Evolutionary conservation across 2,888 invertebrate species (phyloP).

Genomic region (Flabesymbios commensalis): DNA sequence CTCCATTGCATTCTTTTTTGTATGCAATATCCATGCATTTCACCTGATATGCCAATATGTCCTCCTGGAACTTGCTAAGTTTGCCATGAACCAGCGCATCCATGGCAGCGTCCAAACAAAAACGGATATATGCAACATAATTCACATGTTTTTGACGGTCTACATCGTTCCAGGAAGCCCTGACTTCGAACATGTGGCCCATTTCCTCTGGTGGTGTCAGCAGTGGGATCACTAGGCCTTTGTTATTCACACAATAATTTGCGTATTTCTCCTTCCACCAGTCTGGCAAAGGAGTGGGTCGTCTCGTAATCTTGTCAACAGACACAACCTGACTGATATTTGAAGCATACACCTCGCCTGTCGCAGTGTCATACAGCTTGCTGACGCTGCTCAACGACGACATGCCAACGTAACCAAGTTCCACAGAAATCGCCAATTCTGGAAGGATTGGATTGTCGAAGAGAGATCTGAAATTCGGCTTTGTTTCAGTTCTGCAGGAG

Average conservation of each 20-base stretch:
- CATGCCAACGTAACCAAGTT: conserved; percentile 30
- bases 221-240: conserved; percentile 37
- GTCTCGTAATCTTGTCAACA: conserved; percentile 43
- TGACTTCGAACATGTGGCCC: conserved; percentile 15
- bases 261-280: conserved; percentile 52
- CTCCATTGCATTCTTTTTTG: conserved; percentile 46
- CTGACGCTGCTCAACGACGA: conserved; percentile 28
- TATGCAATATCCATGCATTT: conserved; percentile 43
- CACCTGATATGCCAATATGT: conserved; percentile 38
- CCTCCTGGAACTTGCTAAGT: conserved; percentile 30
- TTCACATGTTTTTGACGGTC: conserved; percentile 34
- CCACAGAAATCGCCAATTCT: conserved; percentile 13
- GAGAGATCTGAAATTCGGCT: conserved; percentile 16
- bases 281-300: conserved; percentile 44
- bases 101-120: conserved; percentile 34
- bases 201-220: conserved; percentile 35
- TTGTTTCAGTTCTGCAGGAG: conserved; percentile 19
- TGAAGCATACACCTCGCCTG: conserved; percentile 31
- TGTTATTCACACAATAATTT: conserved; percentile 24
- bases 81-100: conserved; percentile 17
- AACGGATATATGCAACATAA: conserved; percentile 30
- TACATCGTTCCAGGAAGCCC: conserved; percentile 32
- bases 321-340: conserved; percentile 44
- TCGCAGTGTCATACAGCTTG: conserved; percentile 6
- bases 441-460: conserved; percentile 8